Conservation (phyloP, 2,797 vertebrate genomes). For the Propithecus deckenii region DNA sequence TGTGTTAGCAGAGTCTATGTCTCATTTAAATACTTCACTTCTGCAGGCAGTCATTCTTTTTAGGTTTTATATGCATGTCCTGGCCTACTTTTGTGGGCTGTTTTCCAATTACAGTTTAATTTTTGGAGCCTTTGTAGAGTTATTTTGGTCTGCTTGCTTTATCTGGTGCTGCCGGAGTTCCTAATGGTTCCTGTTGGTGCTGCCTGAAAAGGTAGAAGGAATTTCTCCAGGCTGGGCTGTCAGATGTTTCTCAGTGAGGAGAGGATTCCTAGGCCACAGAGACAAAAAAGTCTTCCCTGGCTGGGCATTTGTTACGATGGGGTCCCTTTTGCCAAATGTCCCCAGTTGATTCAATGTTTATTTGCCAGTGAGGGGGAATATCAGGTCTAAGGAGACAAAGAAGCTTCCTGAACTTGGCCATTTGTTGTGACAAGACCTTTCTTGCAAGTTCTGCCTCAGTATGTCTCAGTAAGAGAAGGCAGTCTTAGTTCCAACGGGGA, state of each 20-base stretch:
- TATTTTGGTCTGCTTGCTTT: background rate
- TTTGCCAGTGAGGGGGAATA: background rate
- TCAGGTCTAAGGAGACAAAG: background rate
- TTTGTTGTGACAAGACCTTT: background rate
- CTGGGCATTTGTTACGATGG: background rate
- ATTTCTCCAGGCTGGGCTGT: background rate
- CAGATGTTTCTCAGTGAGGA: background rate
- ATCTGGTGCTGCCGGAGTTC: background rate
- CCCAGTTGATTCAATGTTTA: background rate
- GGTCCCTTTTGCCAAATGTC: background rate
- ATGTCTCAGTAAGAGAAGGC: background rate
- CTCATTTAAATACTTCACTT: background rate
- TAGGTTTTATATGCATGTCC: background rate
- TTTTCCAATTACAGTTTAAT: background rate
- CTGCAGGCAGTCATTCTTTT: background rate
- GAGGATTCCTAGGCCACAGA: background rate
- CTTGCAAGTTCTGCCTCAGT: background rate
- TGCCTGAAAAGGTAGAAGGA: background rate
- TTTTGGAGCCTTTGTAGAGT: background rate
- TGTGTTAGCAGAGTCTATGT: background rate
- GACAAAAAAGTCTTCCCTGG: background rate
- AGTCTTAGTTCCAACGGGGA: background rate
- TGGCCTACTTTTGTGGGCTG: background rate
- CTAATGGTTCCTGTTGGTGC: background rate
- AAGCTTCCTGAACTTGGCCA: background rate